Evolutionary conservation across 2,888 invertebrate genomes (phyloP), one percentile per base, ranked within the genome.

Genomic region (Stenodera caucasica): DNA sequence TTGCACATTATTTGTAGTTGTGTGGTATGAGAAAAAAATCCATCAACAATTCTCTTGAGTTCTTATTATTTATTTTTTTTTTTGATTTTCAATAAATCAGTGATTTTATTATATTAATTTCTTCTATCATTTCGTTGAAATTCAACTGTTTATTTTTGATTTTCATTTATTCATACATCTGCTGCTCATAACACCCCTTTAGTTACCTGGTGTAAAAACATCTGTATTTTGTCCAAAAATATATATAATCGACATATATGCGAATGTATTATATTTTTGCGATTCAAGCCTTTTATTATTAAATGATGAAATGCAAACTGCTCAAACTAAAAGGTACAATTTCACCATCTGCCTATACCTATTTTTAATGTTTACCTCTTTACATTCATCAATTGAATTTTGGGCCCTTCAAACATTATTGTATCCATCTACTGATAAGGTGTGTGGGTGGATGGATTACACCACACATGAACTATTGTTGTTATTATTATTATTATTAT

Each of bases 401-500:
- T 9, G 37, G 40, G 15, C 71, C 69, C 66, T 69, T 65, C 61
- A 58, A 63, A 57, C 62, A 63, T 64, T 64, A 65, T 45, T 45
- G 23, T 45, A 45, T 6, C 66, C 67, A 67, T 61, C 53, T 57
- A 56, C 64, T 70, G 71, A 72, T 72, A 72, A 72, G 68, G 60
- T 64, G 60, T 64, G 70, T 72, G 72, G 72, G 72, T 69, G 73
- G 70, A 70, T 69, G 66, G 68, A 65, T 63, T 66, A 68, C 63
- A 50, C 40, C 23, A 45, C 45, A 66, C 67, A 65, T 65, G 57
- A 54, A 23, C 55, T 58, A 63, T 68, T 68, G 66, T 68, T 60
- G 23, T 33, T 30, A 30, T 5, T 23, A 45, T 45, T 45, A 45
- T 45, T 45, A 26, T 26, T 26, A 6, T n/a, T n/a, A n/a, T n/a